Conservation (phyloP, 2,113 vertebrate genomes). For the Poeciliopsis retropinna region DNA sequence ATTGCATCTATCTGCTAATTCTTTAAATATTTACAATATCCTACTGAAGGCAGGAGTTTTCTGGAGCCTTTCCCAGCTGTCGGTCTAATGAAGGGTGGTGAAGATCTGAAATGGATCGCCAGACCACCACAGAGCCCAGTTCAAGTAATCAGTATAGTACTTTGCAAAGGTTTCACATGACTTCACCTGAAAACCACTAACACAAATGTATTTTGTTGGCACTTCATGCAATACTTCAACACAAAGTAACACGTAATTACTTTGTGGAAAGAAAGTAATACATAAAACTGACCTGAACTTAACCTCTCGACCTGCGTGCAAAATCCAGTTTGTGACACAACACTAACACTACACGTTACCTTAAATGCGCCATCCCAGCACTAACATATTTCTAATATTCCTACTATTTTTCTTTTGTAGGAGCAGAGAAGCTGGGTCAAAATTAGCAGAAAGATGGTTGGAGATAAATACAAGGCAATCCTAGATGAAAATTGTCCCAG, state of each 20-base stretch:
- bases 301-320: not conserved
- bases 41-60: not conserved
- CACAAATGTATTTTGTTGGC: not conserved
- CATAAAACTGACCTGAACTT: not conserved
- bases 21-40: not conserved
- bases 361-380: no score
- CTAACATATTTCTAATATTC: not conserved
- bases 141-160: not conserved
- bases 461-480: not conserved
- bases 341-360: not conserved
- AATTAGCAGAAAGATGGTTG: not conserved
- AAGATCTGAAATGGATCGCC: not conserved
- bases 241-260: not conserved
- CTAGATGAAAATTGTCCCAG: not conserved
- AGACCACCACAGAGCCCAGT: not conserved
- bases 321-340: not conserved
- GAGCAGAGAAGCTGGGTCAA: not conserved
- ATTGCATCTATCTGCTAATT: not conserved
- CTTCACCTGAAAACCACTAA: not conserved
- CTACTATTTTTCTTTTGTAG: not conserved
- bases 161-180: not conserved
- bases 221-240: not conserved
- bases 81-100: not conserved
- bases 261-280: not conserved
- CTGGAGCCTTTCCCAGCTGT: not conserved